phyloP scores from a whole-genome alignment of 2,113 vertebrate species.

The Paramormyrops kingsleyae region DNA sequence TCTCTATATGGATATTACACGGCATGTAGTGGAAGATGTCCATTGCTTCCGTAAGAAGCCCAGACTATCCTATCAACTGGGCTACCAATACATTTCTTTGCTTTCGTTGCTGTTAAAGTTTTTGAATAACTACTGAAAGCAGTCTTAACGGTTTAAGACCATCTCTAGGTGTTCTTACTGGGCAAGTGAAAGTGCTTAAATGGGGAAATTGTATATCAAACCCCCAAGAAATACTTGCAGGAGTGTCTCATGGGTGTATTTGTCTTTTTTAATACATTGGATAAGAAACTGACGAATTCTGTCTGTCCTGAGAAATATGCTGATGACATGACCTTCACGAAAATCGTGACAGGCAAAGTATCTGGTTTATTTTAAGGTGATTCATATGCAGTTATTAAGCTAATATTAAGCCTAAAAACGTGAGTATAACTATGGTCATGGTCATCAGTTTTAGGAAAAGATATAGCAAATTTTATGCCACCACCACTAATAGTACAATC shows the following conservation, averaged over 20 bases:
- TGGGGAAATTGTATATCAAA: neutral
- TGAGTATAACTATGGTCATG: neutral
- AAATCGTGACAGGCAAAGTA: neutral
- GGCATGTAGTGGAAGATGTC: neutral
- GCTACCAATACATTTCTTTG: neutral
- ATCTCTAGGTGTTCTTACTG: neutral
- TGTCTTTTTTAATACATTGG: neutral
- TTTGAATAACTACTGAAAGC: neutral
- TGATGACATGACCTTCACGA: neutral
- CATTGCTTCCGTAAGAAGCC: neutral
- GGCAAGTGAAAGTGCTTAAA: neutral
- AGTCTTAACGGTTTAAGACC: neutral
- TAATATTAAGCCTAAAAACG: neutral
- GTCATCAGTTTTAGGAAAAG: neutral
- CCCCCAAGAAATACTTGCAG: neutral
- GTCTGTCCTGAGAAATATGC: neutral
- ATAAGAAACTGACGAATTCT: neutral
- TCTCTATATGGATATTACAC: neutral
- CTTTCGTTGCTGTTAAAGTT: neutral
- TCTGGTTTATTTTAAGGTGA: neutral
- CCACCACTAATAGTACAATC: neutral
- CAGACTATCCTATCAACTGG: neutral
- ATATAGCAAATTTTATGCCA: neutral
- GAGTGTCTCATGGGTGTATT: neutral
- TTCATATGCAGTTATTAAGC: neutral